A percentile compares a stretch with the other conserved stretches of the same genome.
phyloP scores from a whole-genome alignment of 2,888 invertebrate species.

The Cephus pygmeus region DNA sequence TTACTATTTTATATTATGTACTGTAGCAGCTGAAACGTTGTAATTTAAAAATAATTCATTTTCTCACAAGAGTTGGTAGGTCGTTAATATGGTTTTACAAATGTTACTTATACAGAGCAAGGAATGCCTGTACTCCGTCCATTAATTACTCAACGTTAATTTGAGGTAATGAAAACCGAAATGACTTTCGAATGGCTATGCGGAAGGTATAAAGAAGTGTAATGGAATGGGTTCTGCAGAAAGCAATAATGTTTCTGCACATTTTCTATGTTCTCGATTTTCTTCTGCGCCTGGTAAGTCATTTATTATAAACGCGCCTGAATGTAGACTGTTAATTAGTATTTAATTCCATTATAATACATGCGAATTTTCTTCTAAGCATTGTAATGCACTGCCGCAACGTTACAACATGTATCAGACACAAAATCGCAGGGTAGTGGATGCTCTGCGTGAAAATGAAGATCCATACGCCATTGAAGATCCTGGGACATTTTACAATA shows the following conservation, averaged over 20 bases:
- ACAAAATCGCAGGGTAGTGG: background rate
- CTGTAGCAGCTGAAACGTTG: background rate
- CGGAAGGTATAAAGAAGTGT: slow-evolving; percentile 22
- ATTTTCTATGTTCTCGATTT: slow-evolving; percentile 19
- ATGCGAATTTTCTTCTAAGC: slow-evolving; percentile 20
- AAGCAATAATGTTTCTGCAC: slow-evolving; percentile 25
- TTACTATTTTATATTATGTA: background rate
- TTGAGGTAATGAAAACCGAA: background rate
- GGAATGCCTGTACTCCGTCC: background rate
- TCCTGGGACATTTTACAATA: background rate
- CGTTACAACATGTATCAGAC: background rate
- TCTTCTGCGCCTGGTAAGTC: slow-evolving; percentile 26
- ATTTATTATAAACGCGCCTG: background rate
- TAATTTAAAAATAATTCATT: background rate
- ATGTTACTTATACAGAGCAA: background rate
- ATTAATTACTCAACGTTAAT: background rate
- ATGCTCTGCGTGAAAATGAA: background rate
- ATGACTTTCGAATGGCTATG: background rate
- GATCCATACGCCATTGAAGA: background rate
- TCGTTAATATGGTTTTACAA: background rate
- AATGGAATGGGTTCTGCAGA: slow-evolving; percentile 15
- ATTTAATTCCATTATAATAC: background rate
- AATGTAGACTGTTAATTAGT: background rate
- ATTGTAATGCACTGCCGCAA: slow-evolving; percentile 16
- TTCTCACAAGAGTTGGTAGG: background rate